These are phyloP conservation scores for Mohoua ochrocephala DNA, from an alignment of 2,113 vertebrate species.

Conservation along the genomic window DNA sequence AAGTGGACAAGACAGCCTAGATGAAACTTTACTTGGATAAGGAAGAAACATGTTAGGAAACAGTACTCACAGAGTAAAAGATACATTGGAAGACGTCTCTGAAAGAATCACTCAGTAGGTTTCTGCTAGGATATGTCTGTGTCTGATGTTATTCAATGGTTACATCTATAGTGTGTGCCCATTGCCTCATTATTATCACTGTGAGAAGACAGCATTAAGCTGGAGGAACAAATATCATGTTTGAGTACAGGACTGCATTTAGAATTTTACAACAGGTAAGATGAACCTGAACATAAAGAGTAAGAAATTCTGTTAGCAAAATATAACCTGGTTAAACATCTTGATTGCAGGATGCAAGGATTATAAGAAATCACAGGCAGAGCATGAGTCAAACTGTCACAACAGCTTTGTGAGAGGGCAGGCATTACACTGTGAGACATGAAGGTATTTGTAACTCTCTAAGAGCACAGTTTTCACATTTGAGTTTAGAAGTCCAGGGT, in stretches of 20 bases:
- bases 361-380: background rate
- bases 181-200: background rate
- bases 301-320: background rate
- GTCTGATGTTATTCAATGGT: background rate
- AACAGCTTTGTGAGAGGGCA: background rate
- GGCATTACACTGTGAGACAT: background rate
- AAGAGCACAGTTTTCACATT: background rate
- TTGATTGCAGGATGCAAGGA: background rate
- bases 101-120: background rate
- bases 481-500: background rate
- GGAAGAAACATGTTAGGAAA: background rate
- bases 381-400: background rate
- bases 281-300: background rate
- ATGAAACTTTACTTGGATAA: background rate
- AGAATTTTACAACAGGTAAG: background rate
- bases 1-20: background rate
- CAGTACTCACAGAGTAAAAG: background rate
- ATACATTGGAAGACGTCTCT: background rate
- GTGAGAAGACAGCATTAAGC: background rate
- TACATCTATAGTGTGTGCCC: background rate
- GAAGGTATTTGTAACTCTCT: background rate
- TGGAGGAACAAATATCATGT: accelerated
- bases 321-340: background rate
- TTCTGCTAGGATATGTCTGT: background rate
- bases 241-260: background rate